Evolutionary conservation across 2,113 vertebrate genomes (phyloP).

Genomic region (Cyanocitta stelleri): DNA sequence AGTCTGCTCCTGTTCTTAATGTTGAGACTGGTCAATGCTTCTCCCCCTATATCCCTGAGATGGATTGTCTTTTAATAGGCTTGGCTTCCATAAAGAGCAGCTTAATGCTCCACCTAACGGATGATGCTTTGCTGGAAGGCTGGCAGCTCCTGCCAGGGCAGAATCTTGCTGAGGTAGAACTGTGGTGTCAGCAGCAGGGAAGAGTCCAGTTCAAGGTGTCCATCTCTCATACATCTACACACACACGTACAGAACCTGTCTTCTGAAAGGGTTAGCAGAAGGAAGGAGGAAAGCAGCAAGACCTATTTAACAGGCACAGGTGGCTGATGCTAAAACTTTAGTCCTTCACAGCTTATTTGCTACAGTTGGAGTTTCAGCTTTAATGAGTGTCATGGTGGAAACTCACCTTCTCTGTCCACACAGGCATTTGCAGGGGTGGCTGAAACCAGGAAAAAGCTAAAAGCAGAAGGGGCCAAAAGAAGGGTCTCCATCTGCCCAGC

Average conservation of each 20-base stretch:
- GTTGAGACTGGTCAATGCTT: slow-evolving; percentile 13
- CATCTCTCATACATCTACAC: neutral
- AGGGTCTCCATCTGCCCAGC: neutral
- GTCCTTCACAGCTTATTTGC: neutral
- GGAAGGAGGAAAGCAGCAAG: neutral
- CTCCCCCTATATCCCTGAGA: slow-evolving; percentile 14
- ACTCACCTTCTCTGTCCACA: neutral
- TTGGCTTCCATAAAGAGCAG: slow-evolving; percentile 12
- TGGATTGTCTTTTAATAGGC: slow-evolving; percentile 57
- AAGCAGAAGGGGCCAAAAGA: neutral
- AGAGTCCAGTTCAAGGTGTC: neutral
- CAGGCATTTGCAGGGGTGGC: neutral
- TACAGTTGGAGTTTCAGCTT: neutral
- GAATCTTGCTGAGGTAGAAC: slow-evolving; percentile 22
- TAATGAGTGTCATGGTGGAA: neutral
- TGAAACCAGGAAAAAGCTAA: neutral
- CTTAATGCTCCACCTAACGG: slow-evolving; percentile 32
- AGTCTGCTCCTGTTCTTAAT: slow-evolving; percentile 22
- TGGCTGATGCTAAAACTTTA: neutral
- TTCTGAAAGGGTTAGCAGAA: neutral
- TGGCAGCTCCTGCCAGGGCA: slow-evolving; percentile 39
- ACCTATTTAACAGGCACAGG: neutral
- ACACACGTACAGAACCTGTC: neutral
- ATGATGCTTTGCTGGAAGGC: slow-evolving; percentile 13
- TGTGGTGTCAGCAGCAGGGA: slow-evolving; percentile 45